These are phyloP conservation scores for Gorsachius goisagi DNA, from an alignment of 2,113 vertebrate species.

Conservation along the genomic window DNA sequence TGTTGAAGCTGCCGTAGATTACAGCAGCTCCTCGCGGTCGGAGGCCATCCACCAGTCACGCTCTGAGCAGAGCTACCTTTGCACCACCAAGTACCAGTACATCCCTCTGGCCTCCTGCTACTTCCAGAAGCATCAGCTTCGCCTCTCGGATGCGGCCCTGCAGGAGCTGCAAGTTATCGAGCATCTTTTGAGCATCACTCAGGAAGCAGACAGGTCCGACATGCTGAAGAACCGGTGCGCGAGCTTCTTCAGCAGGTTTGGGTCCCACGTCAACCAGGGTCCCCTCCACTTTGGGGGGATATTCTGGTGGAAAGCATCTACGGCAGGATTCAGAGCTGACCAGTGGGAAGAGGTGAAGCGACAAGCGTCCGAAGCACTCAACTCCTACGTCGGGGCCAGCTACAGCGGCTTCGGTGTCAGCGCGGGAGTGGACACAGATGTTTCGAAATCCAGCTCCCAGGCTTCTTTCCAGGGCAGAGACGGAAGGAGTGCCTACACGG, in stretches of 20 bases:
- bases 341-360: slow-evolving; percentile 18
- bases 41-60: neutral
- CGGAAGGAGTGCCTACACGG: neutral
- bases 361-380: neutral
- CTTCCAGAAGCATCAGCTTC: slow-evolving; percentile 53
- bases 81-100: slow-evolving; percentile 49
- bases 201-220: neutral
- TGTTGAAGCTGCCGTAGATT: neutral
- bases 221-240: neutral
- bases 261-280: slow-evolving; percentile 66
- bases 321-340: slow-evolving; percentile 22
- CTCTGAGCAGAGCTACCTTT: slow-evolving; percentile 40
- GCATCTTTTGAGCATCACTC: neutral
- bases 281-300: slow-evolving; percentile 73
- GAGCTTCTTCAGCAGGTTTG: slow-evolving; percentile 68
- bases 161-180: slow-evolving; percentile 56
- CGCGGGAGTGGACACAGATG: accelerated
- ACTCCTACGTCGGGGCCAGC: neutral
- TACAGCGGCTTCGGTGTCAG: accelerated
- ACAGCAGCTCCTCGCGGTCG: neutral
- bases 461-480: neutral
- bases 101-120: slow-evolving; percentile 65
- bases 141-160: slow-evolving; percentile 55
- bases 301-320: slow-evolving; percentile 69
- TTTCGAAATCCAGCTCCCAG: neutral